Conservation (phyloP, 2,888 invertebrate genomes). For the Macaria liturata region DNA sequence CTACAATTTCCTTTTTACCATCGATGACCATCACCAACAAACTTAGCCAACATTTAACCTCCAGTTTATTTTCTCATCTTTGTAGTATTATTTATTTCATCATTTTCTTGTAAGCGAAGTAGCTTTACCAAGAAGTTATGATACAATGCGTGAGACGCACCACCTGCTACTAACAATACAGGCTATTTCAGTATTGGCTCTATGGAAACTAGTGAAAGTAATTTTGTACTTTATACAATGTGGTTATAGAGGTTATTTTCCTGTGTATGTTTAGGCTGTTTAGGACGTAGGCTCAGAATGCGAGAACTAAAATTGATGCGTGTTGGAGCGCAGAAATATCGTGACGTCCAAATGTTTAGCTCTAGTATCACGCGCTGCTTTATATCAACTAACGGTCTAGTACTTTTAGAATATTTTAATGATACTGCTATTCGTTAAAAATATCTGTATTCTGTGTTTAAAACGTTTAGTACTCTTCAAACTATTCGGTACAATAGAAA, state of each 20-base stretch:
- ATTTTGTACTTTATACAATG: conserved; percentile 17
- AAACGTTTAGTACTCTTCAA: too few species aligned
- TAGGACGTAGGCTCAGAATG: conserved; percentile 15
- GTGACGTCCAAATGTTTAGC: conserved; percentile 28
- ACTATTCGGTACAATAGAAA: too few species aligned
- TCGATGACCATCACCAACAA: too few species aligned
- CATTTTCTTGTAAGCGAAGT: conserved; percentile 4
- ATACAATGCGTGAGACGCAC: conserved; percentile 17
- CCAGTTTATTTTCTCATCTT: conserved; percentile 4
- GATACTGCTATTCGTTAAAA: too few species aligned
- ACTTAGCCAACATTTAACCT: background rate
- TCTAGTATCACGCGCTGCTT: conserved; percentile 1
- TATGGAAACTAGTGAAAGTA: conserved; percentile 19
- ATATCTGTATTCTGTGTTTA: too few species aligned
- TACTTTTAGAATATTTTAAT: too few species aligned
- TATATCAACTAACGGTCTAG: background rate
- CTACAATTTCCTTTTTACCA: too few species aligned
- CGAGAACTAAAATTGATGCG: conserved; percentile 25
- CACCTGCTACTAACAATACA: conserved; percentile 26
- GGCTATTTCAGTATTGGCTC: conserved; percentile 26
- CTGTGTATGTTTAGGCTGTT: conserved; percentile 16
- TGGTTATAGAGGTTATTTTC: conserved; percentile 24
- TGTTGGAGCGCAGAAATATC: conserved; percentile 22
- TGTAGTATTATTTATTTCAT: conserved; percentile 10
- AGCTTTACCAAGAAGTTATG: conserved; percentile 12